Evolutionary conservation across 2,888 invertebrate species (phyloP), one percentile per base, ranked within the genome.

Genomic region (Orchesellides sinensis): DNA sequence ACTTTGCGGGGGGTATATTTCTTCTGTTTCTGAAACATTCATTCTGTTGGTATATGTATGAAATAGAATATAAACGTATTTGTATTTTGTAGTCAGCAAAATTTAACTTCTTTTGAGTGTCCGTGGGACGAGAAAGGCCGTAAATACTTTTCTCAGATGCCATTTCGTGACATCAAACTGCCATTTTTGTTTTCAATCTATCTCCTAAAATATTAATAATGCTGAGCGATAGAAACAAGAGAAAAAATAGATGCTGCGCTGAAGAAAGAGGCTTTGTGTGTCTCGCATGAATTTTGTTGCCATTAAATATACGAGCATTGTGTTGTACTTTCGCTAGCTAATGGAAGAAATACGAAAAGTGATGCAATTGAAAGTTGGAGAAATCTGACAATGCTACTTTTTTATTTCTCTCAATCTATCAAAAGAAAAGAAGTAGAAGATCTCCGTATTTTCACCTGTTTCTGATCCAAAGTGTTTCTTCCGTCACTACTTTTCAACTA

Each of bases 171-270:
- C 17, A 25, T 25, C 21, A 23, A 27, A 6, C 25, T 66, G 66
- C 47, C 49, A 52, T 6, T 68, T 49, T 52, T 32, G 23, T 65
- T 19, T 23, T 21, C 56, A 56, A 10, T 4, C 8, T 65, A 12
- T 27, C 0, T 49, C 21, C 66, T 75, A 69, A 77, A 79, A 54
- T 79, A 79, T 79, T 79, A n/a, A n/a, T n/a, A 70, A 79, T 72
- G 79, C 25, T 45, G n/a, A 21, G 65, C 54, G 56, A 73, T 45
- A 65, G 54, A 65, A 72, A 40, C n/a, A n/a, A n/a, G n/a, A n/a
- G n/a, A n/a, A n/a, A n/a, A n/a, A n/a, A n/a, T n/a, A n/a, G n/a
- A n/a, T n/a, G n/a, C n/a, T n/a, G n/a, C n/a, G n/a, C n/a, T n/a
- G n/a, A n/a, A n/a, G n/a, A n/a, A n/a, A n/a, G n/a, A n/a, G n/a